Conservation (phyloP, 2,888 invertebrate species). For the Lasioglossum lativentre region DNA sequence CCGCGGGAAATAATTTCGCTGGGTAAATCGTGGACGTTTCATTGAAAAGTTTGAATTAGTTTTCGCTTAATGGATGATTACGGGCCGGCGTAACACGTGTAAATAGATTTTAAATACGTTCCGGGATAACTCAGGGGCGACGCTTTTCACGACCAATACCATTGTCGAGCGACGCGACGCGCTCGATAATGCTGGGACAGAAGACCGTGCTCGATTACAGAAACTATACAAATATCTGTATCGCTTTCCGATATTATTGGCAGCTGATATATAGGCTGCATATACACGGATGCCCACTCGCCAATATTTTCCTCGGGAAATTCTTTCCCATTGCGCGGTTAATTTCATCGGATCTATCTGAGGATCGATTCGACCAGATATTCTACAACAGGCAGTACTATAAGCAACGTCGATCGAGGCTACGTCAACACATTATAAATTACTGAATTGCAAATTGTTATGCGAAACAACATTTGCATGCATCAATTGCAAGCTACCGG, state of each 20-base stretch:
- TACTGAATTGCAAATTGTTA: too few relatives aligned
- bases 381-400: neutral
- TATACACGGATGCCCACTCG: conserved; percentile 49
- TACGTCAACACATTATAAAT: too few relatives aligned
- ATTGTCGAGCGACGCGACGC: conserved; percentile 12
- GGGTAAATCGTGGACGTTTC: neutral
- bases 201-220: conserved; percentile 54
- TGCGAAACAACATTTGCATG: too few relatives aligned
- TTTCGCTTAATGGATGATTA: neutral
- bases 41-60: neutral
- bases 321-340: conserved; percentile 2
- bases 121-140: conserved; percentile 10
- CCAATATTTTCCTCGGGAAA: conserved; percentile 5
- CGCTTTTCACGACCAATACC: conserved; percentile 39
- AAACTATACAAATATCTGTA: conserved; percentile 62
- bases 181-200: conserved; percentile 29
- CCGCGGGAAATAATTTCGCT: neutral
- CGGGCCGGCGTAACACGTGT: too few relatives aligned
- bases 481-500: too few relatives aligned
- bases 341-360: conserved; percentile 20
- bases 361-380: neutral
- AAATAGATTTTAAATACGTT: conserved; percentile 35
- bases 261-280: conserved; percentile 46
- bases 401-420: neutral
- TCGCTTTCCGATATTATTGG: conserved; percentile 68